Conservation (phyloP, 2,797 vertebrate genomes). For the Huso huso region DNA sequence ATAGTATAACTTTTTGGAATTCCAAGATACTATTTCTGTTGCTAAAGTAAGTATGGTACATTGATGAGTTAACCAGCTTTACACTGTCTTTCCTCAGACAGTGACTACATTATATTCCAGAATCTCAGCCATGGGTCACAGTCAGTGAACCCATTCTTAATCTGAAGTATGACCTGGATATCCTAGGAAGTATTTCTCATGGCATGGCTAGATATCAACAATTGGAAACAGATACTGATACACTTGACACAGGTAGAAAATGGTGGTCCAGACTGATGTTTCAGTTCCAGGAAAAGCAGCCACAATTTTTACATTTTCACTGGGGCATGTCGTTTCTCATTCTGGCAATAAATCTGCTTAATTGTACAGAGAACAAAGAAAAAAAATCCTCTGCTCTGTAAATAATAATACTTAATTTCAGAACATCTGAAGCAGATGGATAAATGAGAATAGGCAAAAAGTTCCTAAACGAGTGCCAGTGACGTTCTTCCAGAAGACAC, state of each 20-base stretch:
- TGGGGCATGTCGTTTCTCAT: not conserved
- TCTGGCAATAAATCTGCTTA: not conserved
- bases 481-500: not conserved
- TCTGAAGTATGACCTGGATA: not conserved
- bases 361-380: not conserved
- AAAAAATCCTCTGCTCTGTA: not conserved
- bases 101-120: too few species aligned
- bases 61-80: too few species aligned
- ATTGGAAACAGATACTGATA: not conserved
- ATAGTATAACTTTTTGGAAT: too few species aligned
- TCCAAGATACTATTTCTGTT: too few species aligned
- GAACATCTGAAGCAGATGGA: not conserved
- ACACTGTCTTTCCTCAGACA: too few species aligned
- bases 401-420: conserved; percentile 1
- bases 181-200: not conserved
- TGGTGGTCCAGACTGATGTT: not conserved
- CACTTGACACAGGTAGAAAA: not conserved
- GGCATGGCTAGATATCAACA: not conserved
- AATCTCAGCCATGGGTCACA: too few species aligned
- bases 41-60: too few species aligned
- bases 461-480: not conserved
- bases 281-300: not conserved
- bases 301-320: conserved; percentile 1
- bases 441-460: not conserved
- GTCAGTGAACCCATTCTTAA: not conserved